phyloP scores from a whole-genome alignment of 1,140 invertebrate genomes.

The Drosophila pachea region DNA sequence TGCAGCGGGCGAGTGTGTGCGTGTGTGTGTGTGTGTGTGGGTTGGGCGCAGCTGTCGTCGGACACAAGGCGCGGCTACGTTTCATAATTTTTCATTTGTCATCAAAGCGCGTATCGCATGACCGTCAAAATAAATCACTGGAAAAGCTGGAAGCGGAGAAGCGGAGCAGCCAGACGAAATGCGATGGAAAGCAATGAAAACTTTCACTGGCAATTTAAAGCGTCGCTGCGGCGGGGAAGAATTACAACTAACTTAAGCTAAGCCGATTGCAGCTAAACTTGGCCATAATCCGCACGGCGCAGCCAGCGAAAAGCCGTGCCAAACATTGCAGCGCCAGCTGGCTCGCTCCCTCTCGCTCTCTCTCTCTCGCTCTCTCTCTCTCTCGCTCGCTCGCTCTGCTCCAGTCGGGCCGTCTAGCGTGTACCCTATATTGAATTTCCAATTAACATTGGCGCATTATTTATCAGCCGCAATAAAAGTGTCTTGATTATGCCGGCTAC shows the following conservation, averaged over 20 bases:
- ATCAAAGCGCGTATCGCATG: slow-evolving; percentile 23
- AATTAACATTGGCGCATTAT: slow-evolving; percentile 76
- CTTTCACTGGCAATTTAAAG: slow-evolving; percentile 45
- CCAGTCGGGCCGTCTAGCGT: neutral
- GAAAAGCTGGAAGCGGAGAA: neutral
- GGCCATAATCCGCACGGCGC: neutral
- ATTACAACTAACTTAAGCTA: slow-evolving; percentile 12
- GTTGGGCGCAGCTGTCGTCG: slow-evolving; percentile 12
- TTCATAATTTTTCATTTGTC: slow-evolving; percentile 6
- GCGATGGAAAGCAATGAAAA: no score
- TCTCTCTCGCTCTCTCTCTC: neutral
- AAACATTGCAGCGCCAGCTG: slow-evolving; percentile 17
- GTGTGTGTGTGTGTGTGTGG: neutral
- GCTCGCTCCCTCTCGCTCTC: neutral
- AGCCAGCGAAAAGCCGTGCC: slow-evolving; percentile 9
- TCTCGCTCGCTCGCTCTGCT: neutral
- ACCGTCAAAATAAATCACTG: slow-evolving; percentile 24
- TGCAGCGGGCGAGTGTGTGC: neutral
- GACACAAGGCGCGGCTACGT: slow-evolving; percentile 17
- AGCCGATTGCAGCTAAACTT: slow-evolving; percentile 27
- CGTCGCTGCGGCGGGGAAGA: slow-evolving; percentile 3
- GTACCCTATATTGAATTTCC: slow-evolving; percentile 67
- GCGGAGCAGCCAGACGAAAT: no score
- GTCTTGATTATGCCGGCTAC: slow-evolving; percentile 69
- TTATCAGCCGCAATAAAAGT: slow-evolving; percentile 74